Base-by-base conservation (phyloP, 23 tunicate species). In the Diplosoma virens region DNA sequence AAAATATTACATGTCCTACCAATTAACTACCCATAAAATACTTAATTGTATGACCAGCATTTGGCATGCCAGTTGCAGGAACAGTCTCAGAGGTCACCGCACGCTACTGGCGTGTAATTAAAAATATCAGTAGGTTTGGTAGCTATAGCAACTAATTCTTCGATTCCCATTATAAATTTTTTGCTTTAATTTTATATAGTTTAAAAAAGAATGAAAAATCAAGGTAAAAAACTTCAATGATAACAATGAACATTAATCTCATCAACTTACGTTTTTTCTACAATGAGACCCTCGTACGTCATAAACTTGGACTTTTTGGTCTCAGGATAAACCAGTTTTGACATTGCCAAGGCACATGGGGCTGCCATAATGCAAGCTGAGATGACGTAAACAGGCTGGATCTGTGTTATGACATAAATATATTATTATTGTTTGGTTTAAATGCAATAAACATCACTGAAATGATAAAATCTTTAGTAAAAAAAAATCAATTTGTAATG, bases 301-400 rank as follows among this genome's bases (percentile, higher is more conserved):
- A 0, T 3, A 71, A 85, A 85, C 50, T 85, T 85, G 25, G 92
- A 85, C 32, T 37, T 47, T 63, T 85, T 59, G 25, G 92, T 85
- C 59, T 88, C 96, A 9, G 96, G 96, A 58, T 77, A 84, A 22
- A 72, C 77, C 48, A 89, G 34, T 71, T 89, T 89, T 26, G 85
- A 47, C 0, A 89, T 56, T 2, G 76, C 85, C 1, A 89, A 52
- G 14, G 96, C 85, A 33, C 90, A 86, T 37, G 96, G 96, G 0
- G 96, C 96, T 30, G 96, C 88, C 96, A 89, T 89, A 32, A 89
- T 81, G 32, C 81, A 78, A 3, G 85, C 90, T 2, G 89, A 78
- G 31, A 89, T 84, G 21, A 84, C 74, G 66, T 84, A 78, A 7
- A 67, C 68, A 0, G 89, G 60, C 45, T 79, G 35, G 48, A 85